phyloP scores from a whole-genome alignment of 2,888 invertebrate genomes.

The Heliconius sara region DNA sequence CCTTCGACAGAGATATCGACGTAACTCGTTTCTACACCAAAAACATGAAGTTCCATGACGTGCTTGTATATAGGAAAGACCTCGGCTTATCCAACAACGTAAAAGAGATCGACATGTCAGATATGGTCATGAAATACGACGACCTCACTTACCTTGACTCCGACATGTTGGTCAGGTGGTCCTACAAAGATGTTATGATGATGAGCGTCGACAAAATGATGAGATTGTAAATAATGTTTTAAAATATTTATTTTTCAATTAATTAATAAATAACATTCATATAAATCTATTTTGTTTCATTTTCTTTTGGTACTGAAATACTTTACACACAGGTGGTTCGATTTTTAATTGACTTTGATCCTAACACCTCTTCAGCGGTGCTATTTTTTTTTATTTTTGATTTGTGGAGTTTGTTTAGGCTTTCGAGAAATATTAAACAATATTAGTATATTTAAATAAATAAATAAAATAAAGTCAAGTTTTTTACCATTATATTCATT shows the following conservation, averaged over 20 bases:
- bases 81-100: constrained; percentile 63
- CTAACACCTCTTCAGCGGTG: neutral
- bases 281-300: neutral
- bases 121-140: constrained; percentile 75
- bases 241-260: constrained; percentile 30
- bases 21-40: constrained; percentile 84
- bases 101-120: constrained; percentile 68
- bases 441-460: neutral
- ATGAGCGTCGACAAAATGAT: constrained; percentile 70
- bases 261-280: constrained; percentile 13
- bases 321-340: neutral
- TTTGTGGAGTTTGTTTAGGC: neutral
- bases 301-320: neutral
- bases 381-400: neutral
- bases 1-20: constrained; percentile 88
- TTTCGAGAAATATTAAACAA: neutral
- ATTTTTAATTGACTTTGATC: too few relatives aligned
- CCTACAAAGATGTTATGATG: constrained; percentile 75
- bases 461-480: neutral
- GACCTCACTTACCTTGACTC: constrained; percentile 73
- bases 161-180: constrained; percentile 69
- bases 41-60: constrained; percentile 87
- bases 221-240: constrained; percentile 58
- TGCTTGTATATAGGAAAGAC: constrained; percentile 86
- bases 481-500: neutral